Conservation (phyloP, 2,113 vertebrate species). For the Psammodynastes pulverulentus region DNA sequence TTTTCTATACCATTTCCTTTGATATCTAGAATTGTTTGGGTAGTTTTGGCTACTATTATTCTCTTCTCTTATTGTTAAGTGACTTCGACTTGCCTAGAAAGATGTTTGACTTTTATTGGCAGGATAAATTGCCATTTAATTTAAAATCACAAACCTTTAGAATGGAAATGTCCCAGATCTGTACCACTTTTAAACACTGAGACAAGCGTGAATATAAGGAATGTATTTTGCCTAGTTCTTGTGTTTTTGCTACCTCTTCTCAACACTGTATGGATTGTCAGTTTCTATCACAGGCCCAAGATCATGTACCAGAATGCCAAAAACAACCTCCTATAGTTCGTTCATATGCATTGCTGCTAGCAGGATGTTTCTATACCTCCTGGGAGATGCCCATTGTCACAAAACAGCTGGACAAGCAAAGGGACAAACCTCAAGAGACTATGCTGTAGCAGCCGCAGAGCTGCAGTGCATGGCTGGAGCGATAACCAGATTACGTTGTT, state of each 20-base stretch:
- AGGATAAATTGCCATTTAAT: neutral
- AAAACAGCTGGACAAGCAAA: conserved; percentile 49
- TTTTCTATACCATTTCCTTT: neutral
- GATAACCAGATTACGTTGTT: conserved; percentile 36
- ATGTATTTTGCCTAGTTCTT: neutral
- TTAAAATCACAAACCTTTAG: neutral
- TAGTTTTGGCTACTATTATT: neutral
- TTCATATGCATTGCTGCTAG: neutral
- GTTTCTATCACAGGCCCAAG: neutral
- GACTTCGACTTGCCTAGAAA: neutral
- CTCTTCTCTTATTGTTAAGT: neutral
- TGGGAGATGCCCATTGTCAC: conserved; percentile 41
- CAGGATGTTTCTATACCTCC: conserved; percentile 8
- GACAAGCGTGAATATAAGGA: neutral
- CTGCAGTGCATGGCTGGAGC: conserved; percentile 58
- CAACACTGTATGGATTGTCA: neutral
- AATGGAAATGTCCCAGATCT: neutral
- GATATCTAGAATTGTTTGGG: neutral
- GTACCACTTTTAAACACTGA: neutral
- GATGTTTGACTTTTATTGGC: neutral
- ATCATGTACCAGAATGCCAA: conserved; percentile 18
- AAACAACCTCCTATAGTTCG: conserved; percentile 19
- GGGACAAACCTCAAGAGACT: conserved; percentile 50
- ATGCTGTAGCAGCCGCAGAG: conserved; percentile 41
- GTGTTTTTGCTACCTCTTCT: neutral